These are phyloP conservation scores for Diadegma fenestrale DNA, from an alignment of 2,888 invertebrate genomes.

Conservation along the genomic window DNA sequence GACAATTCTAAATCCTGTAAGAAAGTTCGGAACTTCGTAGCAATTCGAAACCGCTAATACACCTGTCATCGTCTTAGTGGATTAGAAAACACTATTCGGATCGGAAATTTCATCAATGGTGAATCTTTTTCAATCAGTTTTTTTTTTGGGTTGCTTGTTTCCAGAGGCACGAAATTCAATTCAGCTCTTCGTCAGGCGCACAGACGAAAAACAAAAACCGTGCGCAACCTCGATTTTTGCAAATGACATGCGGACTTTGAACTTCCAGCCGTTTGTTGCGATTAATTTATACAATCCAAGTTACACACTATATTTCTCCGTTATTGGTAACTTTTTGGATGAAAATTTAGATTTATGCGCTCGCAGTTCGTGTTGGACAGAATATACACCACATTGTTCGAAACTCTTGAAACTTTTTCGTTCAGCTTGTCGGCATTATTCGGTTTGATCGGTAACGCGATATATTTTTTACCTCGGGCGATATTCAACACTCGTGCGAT, in stretches of 20 bases:
- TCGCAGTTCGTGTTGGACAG: background rate
- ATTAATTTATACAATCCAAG: background rate
- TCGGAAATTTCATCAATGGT: slow-evolving; percentile 16
- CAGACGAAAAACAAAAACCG: too few relatives aligned
- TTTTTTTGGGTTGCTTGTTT: too few relatives aligned
- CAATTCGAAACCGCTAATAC: slow-evolving; percentile 79
- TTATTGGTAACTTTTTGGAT: background rate
- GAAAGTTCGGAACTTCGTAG: slow-evolving; percentile 52
- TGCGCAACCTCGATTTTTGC: too few relatives aligned
- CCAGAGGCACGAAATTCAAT: too few relatives aligned
- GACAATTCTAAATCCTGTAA: slow-evolving; percentile 15
- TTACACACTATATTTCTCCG: background rate
- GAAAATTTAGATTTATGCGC: background rate
- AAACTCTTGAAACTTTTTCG: slow-evolving; percentile 9
- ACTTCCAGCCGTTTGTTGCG: background rate
- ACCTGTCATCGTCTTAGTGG: slow-evolving; percentile 73
- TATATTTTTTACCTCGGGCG: slow-evolving; percentile 69
- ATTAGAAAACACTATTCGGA: slow-evolving; percentile 49
- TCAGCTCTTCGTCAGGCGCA: too few relatives aligned
- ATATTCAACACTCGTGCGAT: slow-evolving; percentile 37
- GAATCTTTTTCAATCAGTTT: background rate
- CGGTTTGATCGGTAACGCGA: slow-evolving; percentile 74
- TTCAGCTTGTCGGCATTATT: slow-evolving; percentile 70
- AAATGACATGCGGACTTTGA: background rate
- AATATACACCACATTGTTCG: background rate